Conservation (phyloP, 2,113 vertebrate genomes). For the Muntiacus muntjak region DNA sequence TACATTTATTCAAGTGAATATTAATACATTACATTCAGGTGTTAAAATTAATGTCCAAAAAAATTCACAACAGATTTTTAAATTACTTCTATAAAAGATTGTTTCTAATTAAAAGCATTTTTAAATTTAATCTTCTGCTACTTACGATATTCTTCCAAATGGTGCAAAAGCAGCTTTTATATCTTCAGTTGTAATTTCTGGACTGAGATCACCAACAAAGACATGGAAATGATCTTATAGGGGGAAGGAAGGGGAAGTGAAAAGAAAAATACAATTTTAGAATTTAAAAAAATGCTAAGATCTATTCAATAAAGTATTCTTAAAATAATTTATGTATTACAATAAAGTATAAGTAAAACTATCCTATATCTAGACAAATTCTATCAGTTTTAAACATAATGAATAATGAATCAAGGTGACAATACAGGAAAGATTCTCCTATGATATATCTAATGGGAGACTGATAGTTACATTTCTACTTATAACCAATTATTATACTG, state of each 20-base stretch:
- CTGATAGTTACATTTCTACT: slow-evolving; percentile 44
- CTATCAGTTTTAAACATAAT: slow-evolving; percentile 42
- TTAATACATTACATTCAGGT: neutral
- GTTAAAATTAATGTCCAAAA: slow-evolving; percentile 46
- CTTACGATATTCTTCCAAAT: slow-evolving; percentile 99
- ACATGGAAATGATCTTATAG: slow-evolving; percentile 97
- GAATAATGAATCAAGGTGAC: slow-evolving; percentile 23
- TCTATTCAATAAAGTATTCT: neutral
- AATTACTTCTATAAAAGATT: slow-evolving; percentile 33
- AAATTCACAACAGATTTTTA: slow-evolving; percentile 38
- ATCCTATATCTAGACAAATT: slow-evolving; percentile 55
- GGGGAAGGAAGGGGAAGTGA: slow-evolving; percentile 71
- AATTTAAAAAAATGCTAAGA: slow-evolving; percentile 47
- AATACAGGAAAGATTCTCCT: neutral
- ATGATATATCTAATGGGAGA: neutral
- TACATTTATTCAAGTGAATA: neutral
- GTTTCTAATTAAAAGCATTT: slow-evolving; percentile 28
- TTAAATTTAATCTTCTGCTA: slow-evolving; percentile 63
- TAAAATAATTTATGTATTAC: slow-evolving; percentile 48
- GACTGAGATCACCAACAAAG: slow-evolving; percentile 98
- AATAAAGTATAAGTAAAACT: slow-evolving; percentile 47
- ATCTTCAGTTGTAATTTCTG: slow-evolving; percentile 99
- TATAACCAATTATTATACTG: slow-evolving; percentile 22
- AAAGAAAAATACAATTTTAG: slow-evolving; percentile 64
- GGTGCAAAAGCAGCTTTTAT: slow-evolving; percentile 98